A percentile compares a stretch with the other conserved stretches of the same genome.
phyloP scores from a whole-genome alignment of 2,888 invertebrate species.

The Plagodis pulveraria region DNA sequence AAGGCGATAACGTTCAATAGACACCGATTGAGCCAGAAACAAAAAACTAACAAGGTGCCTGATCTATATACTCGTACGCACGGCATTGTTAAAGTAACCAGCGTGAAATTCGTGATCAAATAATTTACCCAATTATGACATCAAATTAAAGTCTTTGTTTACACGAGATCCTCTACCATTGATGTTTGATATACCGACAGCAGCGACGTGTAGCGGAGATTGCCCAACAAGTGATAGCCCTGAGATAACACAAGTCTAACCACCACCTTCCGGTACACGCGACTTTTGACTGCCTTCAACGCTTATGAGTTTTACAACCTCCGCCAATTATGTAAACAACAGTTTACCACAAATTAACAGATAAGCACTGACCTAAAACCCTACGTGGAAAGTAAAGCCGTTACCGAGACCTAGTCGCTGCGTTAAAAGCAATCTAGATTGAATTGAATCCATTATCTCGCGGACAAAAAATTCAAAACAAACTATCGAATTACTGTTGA shows the following conservation, averaged over 20 bases:
- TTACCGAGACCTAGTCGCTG: conserved; percentile 34
- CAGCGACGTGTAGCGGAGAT: conserved; percentile 41
- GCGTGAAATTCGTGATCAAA: conserved; percentile 37
- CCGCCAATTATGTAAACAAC: conserved; percentile 58
- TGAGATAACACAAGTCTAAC: conserved; percentile 71
- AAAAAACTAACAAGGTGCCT: conserved; percentile 15
- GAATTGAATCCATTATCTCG: conserved; percentile 59
- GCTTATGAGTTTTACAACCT: conserved; percentile 56
- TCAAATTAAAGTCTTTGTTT: conserved; percentile 36
- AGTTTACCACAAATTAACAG: conserved; percentile 42
- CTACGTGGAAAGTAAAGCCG: conserved; percentile 48
- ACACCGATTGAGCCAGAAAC: background rate
- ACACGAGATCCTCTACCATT: conserved; percentile 26
- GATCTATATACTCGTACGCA: conserved; percentile 34
- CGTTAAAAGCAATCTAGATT: conserved; percentile 44
- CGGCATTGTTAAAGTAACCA: conserved; percentile 30
- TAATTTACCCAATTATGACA: conserved; percentile 38
- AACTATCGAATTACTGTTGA: conserved; percentile 58
- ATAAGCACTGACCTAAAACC: conserved; percentile 38
- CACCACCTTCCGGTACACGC: conserved; percentile 71
- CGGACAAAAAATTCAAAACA: conserved; percentile 59
- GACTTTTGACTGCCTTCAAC: conserved; percentile 66
- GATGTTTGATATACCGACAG: conserved; percentile 31
- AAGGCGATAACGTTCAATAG: conserved; percentile 18
- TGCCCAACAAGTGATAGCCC: conserved; percentile 70